These are phyloP conservation scores for Agrotis segetum DNA, from an alignment of 2,888 invertebrate species.

Conservation along the genomic window DNA sequence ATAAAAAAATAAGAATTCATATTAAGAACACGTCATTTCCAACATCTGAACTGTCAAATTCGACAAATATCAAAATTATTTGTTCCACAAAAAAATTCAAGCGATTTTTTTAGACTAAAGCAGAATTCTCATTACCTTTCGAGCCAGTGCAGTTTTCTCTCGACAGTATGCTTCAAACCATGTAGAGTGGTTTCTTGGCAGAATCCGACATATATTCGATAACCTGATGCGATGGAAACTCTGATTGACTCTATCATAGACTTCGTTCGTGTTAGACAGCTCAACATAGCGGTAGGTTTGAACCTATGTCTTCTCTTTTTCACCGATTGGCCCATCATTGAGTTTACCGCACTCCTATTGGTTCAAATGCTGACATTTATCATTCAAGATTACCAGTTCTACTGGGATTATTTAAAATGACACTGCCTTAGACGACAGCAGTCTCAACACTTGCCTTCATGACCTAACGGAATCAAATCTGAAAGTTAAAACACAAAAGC, in stretches of 20 bases:
- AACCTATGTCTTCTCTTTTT: constrained; percentile 55
- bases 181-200: constrained; percentile 86
- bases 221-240: constrained; percentile 71
- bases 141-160: constrained; percentile 80
- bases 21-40: constrained; percentile 60
- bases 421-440: neutral
- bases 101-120: constrained; percentile 22
- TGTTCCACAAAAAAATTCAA: constrained; percentile 38
- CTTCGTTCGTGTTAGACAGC: constrained; percentile 78
- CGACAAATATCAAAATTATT: constrained; percentile 51
- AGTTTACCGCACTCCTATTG: neutral
- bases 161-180: constrained; percentile 87
- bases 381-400: neutral
- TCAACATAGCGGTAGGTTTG: constrained; percentile 79
- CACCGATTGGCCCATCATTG: constrained; percentile 55
- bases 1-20: constrained; percentile 54
- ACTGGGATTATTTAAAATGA: neutral
- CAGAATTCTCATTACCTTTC: constrained; percentile 77
- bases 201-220: constrained; percentile 78
- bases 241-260: constrained; percentile 72
- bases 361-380: constrained; percentile 16
- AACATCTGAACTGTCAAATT: constrained; percentile 41
- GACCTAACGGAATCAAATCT: neutral
- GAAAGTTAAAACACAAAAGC: neutral
- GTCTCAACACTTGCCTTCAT: neutral